These are phyloP conservation scores for Phocides pigmalion DNA, from an alignment of 1,140 invertebrate species.

Conservation along the genomic window DNA sequence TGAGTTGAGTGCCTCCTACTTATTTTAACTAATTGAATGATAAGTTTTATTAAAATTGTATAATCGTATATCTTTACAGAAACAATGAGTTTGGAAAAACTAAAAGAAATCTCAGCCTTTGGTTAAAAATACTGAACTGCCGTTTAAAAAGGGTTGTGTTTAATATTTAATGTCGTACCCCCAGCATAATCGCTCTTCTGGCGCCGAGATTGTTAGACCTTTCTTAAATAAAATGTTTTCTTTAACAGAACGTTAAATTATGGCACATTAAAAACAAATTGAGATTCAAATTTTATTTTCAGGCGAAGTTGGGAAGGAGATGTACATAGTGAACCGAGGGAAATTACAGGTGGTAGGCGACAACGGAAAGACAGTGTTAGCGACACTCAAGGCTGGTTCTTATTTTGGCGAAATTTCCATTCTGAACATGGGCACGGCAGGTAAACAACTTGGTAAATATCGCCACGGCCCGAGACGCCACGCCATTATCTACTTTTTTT, in stretches of 20 bases:
- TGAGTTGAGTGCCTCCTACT: too few species aligned
- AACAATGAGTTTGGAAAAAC: constrained; percentile 10
- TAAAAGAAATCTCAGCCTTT: constrained; percentile 5
- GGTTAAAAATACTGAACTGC: constrained; percentile 10
- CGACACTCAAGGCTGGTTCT: constrained; percentile 97
- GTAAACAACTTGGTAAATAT: constrained; percentile 97
- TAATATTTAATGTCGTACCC: constrained; percentile 27
- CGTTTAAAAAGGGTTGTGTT: constrained; percentile 23
- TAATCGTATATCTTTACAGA: not conserved
- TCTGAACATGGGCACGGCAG: constrained; percentile 99
- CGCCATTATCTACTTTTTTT: constrained; percentile 76
- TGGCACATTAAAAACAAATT: not conserved
- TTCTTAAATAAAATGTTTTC: constrained; percentile 33
- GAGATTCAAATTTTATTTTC: constrained; percentile 53
- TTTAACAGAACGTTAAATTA: constrained; percentile 26
- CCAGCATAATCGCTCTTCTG: constrained; percentile 21
- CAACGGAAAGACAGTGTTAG: constrained; percentile 98
- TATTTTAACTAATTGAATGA: too few species aligned
- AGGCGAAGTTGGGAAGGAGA: constrained; percentile 99
- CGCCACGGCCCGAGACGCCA: constrained; percentile 85
- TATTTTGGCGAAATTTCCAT: constrained; percentile 99
- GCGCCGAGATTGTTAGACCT: constrained; percentile 28
- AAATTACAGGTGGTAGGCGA: constrained; percentile 98
- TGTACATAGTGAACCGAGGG: constrained; percentile 99
- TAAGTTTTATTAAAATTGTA: too few species aligned